Evolutionary conservation across 2,888 invertebrate species (phyloP), one percentile per base, ranked within the genome.

Genomic region (Drosophila aldrichi): DNA sequence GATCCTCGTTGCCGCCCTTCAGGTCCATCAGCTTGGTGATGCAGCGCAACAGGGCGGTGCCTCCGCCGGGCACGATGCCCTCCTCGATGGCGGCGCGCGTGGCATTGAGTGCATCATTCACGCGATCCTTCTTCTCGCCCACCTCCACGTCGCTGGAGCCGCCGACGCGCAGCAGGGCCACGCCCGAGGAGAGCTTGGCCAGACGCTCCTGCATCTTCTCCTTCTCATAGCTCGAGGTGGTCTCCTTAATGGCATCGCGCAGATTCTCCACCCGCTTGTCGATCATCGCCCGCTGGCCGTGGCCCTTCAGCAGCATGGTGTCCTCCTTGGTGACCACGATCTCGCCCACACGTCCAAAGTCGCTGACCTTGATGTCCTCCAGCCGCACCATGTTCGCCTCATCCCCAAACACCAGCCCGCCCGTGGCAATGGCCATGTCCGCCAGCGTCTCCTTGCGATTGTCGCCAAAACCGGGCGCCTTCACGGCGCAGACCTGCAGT

Each of bases 1-100:
- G 86, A 22, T 98, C 98, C 5, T 93, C 93, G 91, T 98, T 98
- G 0, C 92, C 88, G 0, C 95, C 94, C 81, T 95, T 95, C 0
- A 98, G 88, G 2, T 91, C 91, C n/a, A 96, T 95, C 0, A 98
- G 94, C 1, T 94, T 94, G 18, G 95, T 95, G 63, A 97, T 95
- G 92, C 97, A 97, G 81, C 98, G 95, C 44, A 98, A 94, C 3
- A 98, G 95, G 36, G 98, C 98, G 58, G 96, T 96, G 59, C 98
- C 98, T 93, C 98, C 98, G 81, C 98, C 98, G n/a, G 98, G 97
- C 74, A 98, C 98, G 91, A 98, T 98, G 70, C 98, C 98, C 93
- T 98, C 98, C 92, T 98, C 98, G 55, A 98, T 97, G 32, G 98
- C 98, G 43, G 98, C 98, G 18, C 97, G 94, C 0, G 98, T 98